phyloP scores from a whole-genome alignment of 2,113 vertebrate genomes.

The Pelobates fuscus region DNA sequence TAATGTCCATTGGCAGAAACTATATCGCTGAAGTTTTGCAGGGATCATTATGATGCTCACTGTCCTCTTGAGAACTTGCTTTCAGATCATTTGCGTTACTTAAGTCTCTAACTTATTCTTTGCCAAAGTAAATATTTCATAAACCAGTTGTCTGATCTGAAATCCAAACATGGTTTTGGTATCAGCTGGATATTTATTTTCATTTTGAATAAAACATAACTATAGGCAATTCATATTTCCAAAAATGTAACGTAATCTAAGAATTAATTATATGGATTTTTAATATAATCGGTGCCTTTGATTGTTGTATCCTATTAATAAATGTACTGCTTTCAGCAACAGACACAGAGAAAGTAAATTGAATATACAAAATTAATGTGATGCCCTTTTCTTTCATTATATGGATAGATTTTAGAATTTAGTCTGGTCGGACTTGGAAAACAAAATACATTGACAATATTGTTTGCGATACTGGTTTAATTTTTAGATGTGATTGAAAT shows the following conservation, averaged over 20 bases:
- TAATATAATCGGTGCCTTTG: too few species aligned
- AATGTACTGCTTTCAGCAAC: too few species aligned
- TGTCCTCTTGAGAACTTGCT: conserved; percentile 23
- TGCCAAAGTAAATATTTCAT: conserved; percentile 33
- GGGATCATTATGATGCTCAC: conserved; percentile 24
- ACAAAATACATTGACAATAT: too few species aligned
- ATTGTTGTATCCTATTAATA: too few species aligned
- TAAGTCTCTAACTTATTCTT: conserved; percentile 31
- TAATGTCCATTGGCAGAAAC: neutral
- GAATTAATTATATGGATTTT: neutral
- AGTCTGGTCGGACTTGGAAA: too few species aligned
- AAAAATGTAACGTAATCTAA: conserved; percentile 19
- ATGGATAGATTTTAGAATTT: too few species aligned
- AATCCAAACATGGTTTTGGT: conserved; percentile 31
- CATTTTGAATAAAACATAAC: conserved; percentile 31
- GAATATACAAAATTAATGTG: too few species aligned
- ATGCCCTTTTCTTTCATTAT: too few species aligned
- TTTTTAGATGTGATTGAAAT: too few species aligned
- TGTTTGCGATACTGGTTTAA: too few species aligned
- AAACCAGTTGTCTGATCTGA: conserved; percentile 34
- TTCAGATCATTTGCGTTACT: conserved; percentile 8
- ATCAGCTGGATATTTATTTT: conserved; percentile 39
- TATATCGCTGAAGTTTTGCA: conserved; percentile 9
- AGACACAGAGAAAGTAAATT: too few species aligned
- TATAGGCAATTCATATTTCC: conserved; percentile 4